Evolutionary conservation across 2,113 vertebrate genomes (phyloP).

Genomic region (Burhinus bistriatus): DNA sequence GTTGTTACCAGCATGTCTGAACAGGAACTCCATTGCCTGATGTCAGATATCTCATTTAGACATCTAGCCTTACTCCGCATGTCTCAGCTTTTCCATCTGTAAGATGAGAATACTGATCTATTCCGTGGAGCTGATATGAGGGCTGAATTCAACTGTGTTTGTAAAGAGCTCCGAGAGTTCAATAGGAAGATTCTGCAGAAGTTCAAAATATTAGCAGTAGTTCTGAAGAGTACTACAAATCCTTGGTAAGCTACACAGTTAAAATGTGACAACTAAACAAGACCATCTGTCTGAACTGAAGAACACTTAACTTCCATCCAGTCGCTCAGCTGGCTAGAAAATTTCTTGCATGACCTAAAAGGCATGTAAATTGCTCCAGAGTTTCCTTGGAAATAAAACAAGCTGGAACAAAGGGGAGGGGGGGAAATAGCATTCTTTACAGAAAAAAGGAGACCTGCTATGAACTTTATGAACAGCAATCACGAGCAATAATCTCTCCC

Average conservation of each 20-base stretch:
- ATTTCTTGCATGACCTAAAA: slow-evolving; percentile 5
- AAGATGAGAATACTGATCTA: background rate
- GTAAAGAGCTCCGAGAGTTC: background rate
- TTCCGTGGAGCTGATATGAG: background rate
- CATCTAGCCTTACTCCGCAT: background rate
- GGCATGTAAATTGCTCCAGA: slow-evolving; percentile 16
- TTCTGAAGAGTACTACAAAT: background rate
- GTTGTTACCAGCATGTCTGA: background rate
- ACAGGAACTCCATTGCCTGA: background rate
- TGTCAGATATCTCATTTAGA: background rate
- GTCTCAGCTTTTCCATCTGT: background rate
- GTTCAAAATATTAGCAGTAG: background rate
- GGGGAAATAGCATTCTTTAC: background rate
- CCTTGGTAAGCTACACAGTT: background rate
- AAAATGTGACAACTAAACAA: background rate
- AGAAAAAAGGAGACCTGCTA: slow-evolving; percentile 9
- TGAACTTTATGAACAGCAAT: background rate
- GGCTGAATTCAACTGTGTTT: background rate
- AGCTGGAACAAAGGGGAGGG: background rate
- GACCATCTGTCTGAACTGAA: background rate
- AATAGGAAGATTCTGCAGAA: background rate
- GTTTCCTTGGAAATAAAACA: slow-evolving; percentile 11
- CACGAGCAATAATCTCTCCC: slow-evolving; percentile 9
- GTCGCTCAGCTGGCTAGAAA: background rate
- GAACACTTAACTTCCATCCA: background rate